Percentiles rank a stretch among this genome's conserved stretches.
Evolutionary conservation across 2,888 invertebrate species (phyloP).

Genomic region (Phymatocera aterrima): DNA sequence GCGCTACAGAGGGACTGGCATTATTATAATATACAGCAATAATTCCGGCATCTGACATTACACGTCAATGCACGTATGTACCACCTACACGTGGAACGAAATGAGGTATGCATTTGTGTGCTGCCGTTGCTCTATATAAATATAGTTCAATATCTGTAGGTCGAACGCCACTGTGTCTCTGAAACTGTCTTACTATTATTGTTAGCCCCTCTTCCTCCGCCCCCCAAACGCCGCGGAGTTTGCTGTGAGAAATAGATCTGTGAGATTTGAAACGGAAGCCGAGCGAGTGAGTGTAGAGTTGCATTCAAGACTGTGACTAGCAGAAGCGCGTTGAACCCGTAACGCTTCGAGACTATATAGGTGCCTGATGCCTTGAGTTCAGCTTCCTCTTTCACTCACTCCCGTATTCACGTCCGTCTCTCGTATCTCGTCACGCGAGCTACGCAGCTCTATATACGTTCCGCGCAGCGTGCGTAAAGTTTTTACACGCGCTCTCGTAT

Average conservation of each 20-base stretch:
- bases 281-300: conserved; percentile 11
- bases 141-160: no score
- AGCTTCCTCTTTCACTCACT: conserved; percentile 24
- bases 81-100: no score
- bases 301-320: not conserved
- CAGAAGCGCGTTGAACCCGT: conserved; percentile 39
- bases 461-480: conserved; percentile 9
- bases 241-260: not conserved
- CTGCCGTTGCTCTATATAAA: no score
- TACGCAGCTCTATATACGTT: not conserved
- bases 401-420: not conserved
- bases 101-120: no score
- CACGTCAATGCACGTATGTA: no score
- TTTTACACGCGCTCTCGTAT: not conserved
- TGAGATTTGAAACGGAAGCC: conserved; percentile 30
- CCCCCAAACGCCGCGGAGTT: not conserved
- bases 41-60: no score
- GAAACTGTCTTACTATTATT: no score
- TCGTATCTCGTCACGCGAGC: not conserved
- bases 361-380: conserved; percentile 25
- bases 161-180: no score
- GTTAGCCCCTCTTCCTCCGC: no score
- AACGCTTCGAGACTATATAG: conserved; percentile 40
- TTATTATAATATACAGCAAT: no score
- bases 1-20: no score